These are phyloP conservation scores for Parnassius glacialis DNA, from an alignment of 2,888 invertebrate genomes.

Conservation along the genomic window DNA sequence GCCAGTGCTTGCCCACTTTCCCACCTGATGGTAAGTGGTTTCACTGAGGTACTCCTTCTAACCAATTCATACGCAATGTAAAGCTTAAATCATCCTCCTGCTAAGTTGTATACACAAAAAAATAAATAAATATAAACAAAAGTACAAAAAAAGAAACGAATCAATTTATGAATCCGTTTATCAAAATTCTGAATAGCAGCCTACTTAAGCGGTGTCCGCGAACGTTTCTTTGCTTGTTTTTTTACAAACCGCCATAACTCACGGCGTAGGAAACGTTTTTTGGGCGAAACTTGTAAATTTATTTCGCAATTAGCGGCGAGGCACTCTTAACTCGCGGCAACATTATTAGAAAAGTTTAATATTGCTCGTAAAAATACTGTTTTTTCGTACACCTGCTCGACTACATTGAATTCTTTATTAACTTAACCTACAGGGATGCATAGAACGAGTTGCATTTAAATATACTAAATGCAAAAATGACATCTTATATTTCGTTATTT, in stretches of 20 bases:
- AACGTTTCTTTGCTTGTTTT: conserved; percentile 45
- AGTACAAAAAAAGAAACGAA: no score
- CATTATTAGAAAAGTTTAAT: conserved; percentile 79
- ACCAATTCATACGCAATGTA: no score
- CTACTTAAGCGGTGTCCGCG: conserved; percentile 18
- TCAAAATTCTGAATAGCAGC: conserved; percentile 24
- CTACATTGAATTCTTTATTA: conserved; percentile 39
- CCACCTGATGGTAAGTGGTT: no score
- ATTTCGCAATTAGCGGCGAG: conserved; percentile 76
- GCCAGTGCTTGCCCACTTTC: no score
- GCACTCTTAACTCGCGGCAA: conserved; percentile 59
- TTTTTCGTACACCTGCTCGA: conserved; percentile 66
- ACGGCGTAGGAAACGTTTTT: conserved; percentile 60
- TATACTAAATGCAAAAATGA: no score
- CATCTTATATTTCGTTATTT: no score
- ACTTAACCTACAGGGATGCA: neutral
- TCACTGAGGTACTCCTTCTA: no score
- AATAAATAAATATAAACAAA: no score
- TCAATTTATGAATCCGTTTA: neutral
- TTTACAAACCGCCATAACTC: conserved; percentile 64
- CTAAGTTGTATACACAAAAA: no score
- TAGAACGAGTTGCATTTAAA: neutral
- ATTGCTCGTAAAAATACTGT: conserved; percentile 67
- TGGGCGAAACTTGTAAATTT: conserved; percentile 74
- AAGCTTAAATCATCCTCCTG: no score